Conservation (phyloP, 2,113 vertebrate genomes). For the Ptyas mucosa region DNA sequence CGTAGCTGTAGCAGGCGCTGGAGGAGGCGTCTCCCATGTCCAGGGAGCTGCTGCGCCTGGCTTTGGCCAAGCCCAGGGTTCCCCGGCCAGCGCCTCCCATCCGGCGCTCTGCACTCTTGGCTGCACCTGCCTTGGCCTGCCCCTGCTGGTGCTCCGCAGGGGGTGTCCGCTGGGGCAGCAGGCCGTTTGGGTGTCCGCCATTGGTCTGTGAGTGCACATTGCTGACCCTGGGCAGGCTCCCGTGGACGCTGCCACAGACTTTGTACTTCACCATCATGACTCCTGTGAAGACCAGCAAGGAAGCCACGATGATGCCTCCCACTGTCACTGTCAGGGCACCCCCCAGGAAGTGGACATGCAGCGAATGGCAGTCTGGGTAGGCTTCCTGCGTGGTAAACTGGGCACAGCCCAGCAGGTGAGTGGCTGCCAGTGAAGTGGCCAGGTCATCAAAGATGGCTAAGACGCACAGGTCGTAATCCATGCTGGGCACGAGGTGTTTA, state of each 20-base stretch:
- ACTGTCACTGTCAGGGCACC: constrained; percentile 88
- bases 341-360: constrained; percentile 87
- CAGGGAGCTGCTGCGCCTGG: constrained; percentile 83
- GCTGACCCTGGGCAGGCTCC: constrained; percentile 69
- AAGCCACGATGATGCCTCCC: constrained; percentile 85
- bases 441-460: constrained; percentile 84
- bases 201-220: constrained; percentile 84
- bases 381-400: constrained; percentile 85
- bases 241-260: constrained; percentile 70
- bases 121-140: not conserved
- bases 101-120: constrained; percentile 33
- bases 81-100: constrained; percentile 5
- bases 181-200: constrained; percentile 76
- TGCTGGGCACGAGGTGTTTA: constrained; percentile 83
- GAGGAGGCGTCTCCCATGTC: constrained; percentile 77
- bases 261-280: constrained; percentile 87
- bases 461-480: constrained; percentile 86
- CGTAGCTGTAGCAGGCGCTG: constrained; percentile 72
- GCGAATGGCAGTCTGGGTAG: constrained; percentile 83
- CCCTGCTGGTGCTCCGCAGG: not conserved
- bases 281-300: constrained; percentile 87
- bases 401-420: constrained; percentile 82
- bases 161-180: constrained; percentile 54
- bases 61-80: constrained; percentile 25
- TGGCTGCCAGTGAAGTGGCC: constrained; percentile 80